These are phyloP conservation scores for Lepidostoma basale DNA, from an alignment of 1,140 invertebrate species.

Conservation along the genomic window DNA sequence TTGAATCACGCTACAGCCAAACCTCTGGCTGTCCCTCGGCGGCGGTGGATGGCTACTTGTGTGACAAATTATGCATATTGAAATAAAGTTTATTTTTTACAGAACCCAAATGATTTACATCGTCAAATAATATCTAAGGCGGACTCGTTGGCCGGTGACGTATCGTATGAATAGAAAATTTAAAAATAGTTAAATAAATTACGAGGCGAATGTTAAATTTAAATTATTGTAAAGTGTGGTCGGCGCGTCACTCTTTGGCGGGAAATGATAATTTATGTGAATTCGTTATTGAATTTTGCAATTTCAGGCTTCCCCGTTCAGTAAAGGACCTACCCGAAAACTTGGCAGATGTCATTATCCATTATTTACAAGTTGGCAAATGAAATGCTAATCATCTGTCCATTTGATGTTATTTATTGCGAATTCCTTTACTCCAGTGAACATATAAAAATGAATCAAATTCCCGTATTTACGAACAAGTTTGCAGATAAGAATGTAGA, in stretches of 20 bases:
- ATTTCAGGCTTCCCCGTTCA: neutral
- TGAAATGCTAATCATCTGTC: conserved; percentile 18
- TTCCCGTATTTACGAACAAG: no score
- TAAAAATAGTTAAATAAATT: conserved; percentile 15
- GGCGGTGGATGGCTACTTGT: conserved; percentile 5
- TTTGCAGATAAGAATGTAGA: no score
- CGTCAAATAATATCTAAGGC: neutral
- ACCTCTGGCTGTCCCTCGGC: neutral
- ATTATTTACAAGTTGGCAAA: conserved; percentile 3
- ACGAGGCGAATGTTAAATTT: neutral
- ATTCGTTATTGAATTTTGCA: neutral
- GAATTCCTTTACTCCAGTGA: neutral
- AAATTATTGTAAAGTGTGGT: neutral
- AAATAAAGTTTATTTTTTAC: conserved; percentile 10
- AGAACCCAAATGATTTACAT: conserved; percentile 8
- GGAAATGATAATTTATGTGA: conserved; percentile 10
- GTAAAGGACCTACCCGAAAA: conserved; percentile 1
- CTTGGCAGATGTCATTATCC: neutral
- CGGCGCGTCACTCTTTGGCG: conserved; percentile 1
- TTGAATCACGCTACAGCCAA: conserved; percentile 6
- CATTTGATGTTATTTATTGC: neutral
- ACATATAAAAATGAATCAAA: no score
- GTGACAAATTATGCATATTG: conserved; percentile 15
- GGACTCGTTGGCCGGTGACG: conserved; percentile 1
- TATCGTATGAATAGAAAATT: neutral